Conservation (phyloP, 2,888 invertebrate species). For the Thymelicus lineola region DNA sequence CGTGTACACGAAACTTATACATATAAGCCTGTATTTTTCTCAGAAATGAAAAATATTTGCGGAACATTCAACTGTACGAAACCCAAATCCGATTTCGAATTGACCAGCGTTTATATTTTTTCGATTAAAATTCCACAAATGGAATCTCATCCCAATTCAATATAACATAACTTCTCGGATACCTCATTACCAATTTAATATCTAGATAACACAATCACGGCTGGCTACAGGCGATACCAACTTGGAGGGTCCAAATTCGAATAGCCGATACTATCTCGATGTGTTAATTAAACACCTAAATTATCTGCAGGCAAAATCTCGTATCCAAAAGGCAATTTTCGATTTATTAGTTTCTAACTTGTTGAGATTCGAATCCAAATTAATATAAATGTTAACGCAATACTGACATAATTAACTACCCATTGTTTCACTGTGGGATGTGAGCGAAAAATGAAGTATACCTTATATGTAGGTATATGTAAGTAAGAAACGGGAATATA, state of each 20-base stretch:
- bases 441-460: constrained; percentile 10
- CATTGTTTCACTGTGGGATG: neutral
- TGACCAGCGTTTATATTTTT: neutral
- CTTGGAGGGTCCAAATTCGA: constrained; percentile 32
- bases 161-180: neutral
- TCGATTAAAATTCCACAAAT: neutral
- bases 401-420: constrained; percentile 35
- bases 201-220: constrained; percentile 23
- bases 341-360: constrained; percentile 46
- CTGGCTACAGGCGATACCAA: constrained; percentile 10
- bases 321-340: constrained; percentile 46
- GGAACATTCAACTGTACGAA: no score
- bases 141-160: neutral
- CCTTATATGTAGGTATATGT: no score
- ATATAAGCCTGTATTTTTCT: no score
- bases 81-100: neutral
- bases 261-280: constrained; percentile 36
- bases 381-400: constrained; percentile 37
- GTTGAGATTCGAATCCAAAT: constrained; percentile 40
- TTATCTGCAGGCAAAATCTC: constrained; percentile 45
- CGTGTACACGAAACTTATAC: no score
- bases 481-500: no score
- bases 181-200: constrained; percentile 3
- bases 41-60: no score
- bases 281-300: constrained; percentile 47